Evolutionary conservation across 2,888 invertebrate genomes (phyloP).

Genomic region (Lasioglossum villosulum): DNA sequence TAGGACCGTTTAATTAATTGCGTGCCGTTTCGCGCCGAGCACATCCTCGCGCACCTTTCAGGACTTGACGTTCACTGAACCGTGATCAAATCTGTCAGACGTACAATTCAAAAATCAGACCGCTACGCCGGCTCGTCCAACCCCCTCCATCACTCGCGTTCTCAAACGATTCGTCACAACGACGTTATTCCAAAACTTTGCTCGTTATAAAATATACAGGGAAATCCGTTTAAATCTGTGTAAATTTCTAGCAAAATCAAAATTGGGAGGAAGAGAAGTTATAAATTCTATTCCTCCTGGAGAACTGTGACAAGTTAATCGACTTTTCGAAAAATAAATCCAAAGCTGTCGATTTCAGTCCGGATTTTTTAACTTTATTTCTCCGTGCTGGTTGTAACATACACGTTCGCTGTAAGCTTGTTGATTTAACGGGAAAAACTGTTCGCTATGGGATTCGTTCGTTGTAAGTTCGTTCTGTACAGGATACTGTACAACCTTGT

Average conservation of each 20-base stretch:
- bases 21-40: conserved; percentile 3
- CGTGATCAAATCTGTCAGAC: not conserved
- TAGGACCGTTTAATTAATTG: conserved; percentile 14
- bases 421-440: not conserved
- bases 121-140: not conserved
- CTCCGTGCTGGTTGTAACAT: not conserved
- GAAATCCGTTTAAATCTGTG: no score
- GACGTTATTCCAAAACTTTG: not conserved
- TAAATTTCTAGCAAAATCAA: not conserved
- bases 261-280: not conserved
- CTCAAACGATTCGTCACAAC: not conserved
- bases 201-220: not conserved
- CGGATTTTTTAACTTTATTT: not conserved
- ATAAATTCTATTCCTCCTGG: not conserved
- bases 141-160: not conserved
- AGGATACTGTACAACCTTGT: not conserved
- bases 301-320: conserved; percentile 6
- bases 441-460: not conserved
- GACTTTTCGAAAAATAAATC: not conserved
- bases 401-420: not conserved
- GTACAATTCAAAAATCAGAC: not conserved
- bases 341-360: not conserved
- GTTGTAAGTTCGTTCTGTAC: not conserved
- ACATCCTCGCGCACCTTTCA: conserved; percentile 8
- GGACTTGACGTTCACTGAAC: not conserved